A percentile compares a stretch with the other conserved stretches of the same genome.
These are phyloP conservation scores for Alexandromys fortis DNA, from an alignment of 2,113 vertebrate species.

Conservation along the genomic window DNA sequence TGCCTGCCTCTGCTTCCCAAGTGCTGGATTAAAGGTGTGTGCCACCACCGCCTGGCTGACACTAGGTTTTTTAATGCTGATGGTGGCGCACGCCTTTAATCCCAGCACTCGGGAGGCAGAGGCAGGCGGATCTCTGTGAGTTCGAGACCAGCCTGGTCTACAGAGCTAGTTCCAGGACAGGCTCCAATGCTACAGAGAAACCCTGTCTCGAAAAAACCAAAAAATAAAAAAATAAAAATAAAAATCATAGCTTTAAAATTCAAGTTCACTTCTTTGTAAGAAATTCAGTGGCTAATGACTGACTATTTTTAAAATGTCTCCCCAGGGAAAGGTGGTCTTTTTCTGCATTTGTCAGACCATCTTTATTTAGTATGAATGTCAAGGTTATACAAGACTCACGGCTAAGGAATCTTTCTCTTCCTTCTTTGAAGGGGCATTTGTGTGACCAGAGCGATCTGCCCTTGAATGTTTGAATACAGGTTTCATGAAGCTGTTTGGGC, in stretches of 20 bases:
- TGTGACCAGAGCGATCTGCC: conserved; percentile 20
- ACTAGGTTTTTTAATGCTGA: background rate
- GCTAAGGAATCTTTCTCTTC: conserved; percentile 33
- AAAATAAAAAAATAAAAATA: no score
- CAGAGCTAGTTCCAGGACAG: no score
- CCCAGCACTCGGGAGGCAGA: no score
- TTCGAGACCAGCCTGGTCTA: no score
- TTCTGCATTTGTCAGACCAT: background rate
- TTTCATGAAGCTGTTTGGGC: background rate
- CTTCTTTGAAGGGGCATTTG: conserved; percentile 49
- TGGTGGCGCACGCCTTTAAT: no score
- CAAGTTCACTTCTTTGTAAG: background rate
- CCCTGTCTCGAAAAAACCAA: no score
- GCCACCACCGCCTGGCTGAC: background rate
- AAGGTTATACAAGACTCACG: conserved; percentile 22
- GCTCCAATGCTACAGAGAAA: no score
- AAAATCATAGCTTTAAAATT: conserved; percentile 12
- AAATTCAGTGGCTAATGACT: conserved; percentile 4
- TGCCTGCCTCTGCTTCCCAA: no score
- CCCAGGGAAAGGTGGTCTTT: background rate
- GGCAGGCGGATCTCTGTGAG: no score
- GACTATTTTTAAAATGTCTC: conserved; percentile 12
- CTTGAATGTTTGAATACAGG: conserved; percentile 37
- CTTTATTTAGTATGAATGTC: conserved; percentile 31
- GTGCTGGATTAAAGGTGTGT: no score